phyloP scores from a whole-genome alignment of 2,888 invertebrate genomes.

The Drosophila paramelanica region DNA sequence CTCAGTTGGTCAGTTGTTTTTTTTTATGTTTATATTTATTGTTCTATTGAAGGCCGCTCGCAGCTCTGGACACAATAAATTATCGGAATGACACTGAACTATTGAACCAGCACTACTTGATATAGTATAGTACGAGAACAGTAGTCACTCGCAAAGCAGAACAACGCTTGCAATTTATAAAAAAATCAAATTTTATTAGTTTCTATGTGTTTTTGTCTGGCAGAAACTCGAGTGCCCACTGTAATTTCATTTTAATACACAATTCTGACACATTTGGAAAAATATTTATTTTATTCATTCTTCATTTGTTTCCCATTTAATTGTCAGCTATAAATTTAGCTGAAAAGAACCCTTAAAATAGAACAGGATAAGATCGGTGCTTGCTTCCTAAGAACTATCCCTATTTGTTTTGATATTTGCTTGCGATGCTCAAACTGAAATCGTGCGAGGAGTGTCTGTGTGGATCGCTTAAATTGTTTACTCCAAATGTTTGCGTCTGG shows the following conservation, averaged over 20 bases:
- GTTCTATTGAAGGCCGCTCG: slow-evolving; percentile 48
- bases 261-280: slow-evolving; percentile 9
- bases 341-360: too few species aligned
- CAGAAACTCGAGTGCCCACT: neutral
- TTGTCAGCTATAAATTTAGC: neutral
- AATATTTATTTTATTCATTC: neutral
- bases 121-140: slow-evolving; percentile 1
- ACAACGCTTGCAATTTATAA: neutral
- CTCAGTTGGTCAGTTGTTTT: slow-evolving; percentile 27
- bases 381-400: neutral
- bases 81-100: slow-evolving; percentile 59
- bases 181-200: neutral
- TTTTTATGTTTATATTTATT: slow-evolving; percentile 47
- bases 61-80: slow-evolving; percentile 17
- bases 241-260: neutral
- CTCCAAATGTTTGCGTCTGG: slow-evolving; percentile 44
- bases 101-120: slow-evolving; percentile 46
- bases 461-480: slow-evolving; percentile 47
- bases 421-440: neutral
- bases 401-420: neutral
- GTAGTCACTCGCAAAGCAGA: slow-evolving; percentile 4
- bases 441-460: slow-evolving; percentile 28
- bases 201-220: too few species aligned
- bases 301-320: neutral
- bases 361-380: slow-evolving; percentile 5